phyloP scores from a whole-genome alignment of 2,113 vertebrate species.

The Takifugu bimaculatus region DNA sequence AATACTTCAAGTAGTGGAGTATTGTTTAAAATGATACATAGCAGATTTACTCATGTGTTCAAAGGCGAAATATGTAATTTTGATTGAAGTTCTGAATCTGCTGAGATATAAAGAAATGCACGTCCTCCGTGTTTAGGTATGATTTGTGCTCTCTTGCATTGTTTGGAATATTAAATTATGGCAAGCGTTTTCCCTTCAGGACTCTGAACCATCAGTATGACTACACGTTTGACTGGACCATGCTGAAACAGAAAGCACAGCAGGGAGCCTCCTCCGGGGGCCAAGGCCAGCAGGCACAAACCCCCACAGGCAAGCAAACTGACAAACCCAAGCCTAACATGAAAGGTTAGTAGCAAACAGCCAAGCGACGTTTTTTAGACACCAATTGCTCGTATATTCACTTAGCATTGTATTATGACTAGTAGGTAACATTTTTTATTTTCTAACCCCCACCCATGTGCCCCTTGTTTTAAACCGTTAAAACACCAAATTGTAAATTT shows the following conservation, averaged over 20 bases:
- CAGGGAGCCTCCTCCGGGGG: slow-evolving; percentile 98
- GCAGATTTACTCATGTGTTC: too few species aligned
- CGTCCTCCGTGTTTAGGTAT: too few species aligned
- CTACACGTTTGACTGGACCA: slow-evolving; percentile 99
- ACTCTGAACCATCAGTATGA: slow-evolving; percentile 99
- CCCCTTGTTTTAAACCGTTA: slow-evolving; percentile 42
- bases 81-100: too few species aligned
- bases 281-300: slow-evolving; percentile 98
- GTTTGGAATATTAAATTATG: too few species aligned
- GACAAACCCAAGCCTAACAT: slow-evolving; percentile 99
- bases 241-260: slow-evolving; percentile 99
- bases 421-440: slow-evolving; percentile 31
- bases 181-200: slow-evolving; percentile 62
- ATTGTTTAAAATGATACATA: too few species aligned
- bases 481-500: slow-evolving; percentile 74
- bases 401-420: slow-evolving; percentile 42
- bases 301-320: slow-evolving; percentile 99
- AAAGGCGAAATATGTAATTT: too few species aligned
- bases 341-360: slow-evolving; percentile 99
- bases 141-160: too few species aligned
- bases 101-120: too few species aligned
- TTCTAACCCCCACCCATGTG: slow-evolving; percentile 36
- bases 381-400: slow-evolving; percentile 71
- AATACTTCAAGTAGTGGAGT: too few species aligned
- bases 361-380: slow-evolving; percentile 93